phyloP scores from a whole-genome alignment of 2,113 vertebrate genomes.

The Tragelaphus scriptus region DNA sequence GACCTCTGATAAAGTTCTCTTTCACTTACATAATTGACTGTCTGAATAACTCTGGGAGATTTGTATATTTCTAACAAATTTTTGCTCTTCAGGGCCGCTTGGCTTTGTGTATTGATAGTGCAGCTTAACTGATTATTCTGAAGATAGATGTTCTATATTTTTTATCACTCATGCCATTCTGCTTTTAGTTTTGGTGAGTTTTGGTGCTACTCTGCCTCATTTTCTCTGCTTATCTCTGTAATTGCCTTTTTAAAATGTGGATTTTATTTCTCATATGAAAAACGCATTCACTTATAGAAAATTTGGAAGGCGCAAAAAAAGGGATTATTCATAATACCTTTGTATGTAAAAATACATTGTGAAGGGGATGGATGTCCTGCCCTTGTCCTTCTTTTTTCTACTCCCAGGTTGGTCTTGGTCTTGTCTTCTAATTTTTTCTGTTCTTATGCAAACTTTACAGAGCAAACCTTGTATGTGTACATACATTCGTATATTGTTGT shows the following conservation, averaged over 20 bases:
- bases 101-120: not conserved
- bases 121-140: not conserved
- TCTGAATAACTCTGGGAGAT: not conserved
- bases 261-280: not conserved
- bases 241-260: not conserved
- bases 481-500: not conserved
- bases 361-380: not conserved
- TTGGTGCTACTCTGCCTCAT: not conserved
- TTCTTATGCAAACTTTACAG: not conserved
- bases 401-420: not conserved
- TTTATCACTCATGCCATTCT: not conserved
- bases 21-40: not conserved
- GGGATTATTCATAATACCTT: not conserved
- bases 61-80: not conserved
- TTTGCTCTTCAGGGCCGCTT: not conserved
- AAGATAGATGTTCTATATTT: not conserved
- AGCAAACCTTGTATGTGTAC: not conserved
- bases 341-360: not conserved
- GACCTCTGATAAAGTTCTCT: not conserved
- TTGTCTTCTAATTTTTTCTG: not conserved
- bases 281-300: not conserved
- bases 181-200: not conserved
- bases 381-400: not conserved
- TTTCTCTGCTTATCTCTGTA: not conserved
- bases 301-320: not conserved